Conservation (phyloP, 2,113 vertebrate genomes). For the Geothlypis trichas region DNA sequence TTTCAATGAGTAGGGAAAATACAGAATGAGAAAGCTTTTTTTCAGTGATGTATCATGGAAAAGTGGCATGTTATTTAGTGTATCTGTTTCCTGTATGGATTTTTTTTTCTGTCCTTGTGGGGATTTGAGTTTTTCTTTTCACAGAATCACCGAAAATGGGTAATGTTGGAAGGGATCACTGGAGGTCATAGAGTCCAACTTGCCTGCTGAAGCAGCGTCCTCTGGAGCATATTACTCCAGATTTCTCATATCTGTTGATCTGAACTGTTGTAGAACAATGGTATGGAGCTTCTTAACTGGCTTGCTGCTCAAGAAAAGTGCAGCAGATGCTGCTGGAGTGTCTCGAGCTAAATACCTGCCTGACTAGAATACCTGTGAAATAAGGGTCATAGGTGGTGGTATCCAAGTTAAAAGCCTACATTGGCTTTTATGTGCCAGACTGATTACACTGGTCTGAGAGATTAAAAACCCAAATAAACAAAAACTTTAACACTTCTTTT, state of each 20-base stretch:
- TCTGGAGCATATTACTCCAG: background rate
- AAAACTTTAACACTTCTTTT: background rate
- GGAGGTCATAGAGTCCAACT: background rate
- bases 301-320: background rate
- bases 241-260: background rate
- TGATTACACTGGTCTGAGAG: background rate
- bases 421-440: background rate
- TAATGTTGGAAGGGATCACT: background rate
- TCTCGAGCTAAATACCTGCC: background rate
- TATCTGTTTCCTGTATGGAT: background rate
- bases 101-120: background rate
- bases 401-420: background rate
- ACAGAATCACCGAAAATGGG: background rate
- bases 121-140: background rate
- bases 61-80: background rate
- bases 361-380: background rate
- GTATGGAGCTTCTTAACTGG: background rate
- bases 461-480: background rate
- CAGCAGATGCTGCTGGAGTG: background rate
- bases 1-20: background rate
- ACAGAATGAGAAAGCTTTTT: background rate
- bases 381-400: background rate
- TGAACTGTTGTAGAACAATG: background rate
- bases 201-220: background rate
- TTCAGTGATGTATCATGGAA: background rate